Percentiles rank a stretch among this genome's conserved stretches.
Conservation (phyloP, 2,888 invertebrate species). For the Notodonta ziczac region DNA sequence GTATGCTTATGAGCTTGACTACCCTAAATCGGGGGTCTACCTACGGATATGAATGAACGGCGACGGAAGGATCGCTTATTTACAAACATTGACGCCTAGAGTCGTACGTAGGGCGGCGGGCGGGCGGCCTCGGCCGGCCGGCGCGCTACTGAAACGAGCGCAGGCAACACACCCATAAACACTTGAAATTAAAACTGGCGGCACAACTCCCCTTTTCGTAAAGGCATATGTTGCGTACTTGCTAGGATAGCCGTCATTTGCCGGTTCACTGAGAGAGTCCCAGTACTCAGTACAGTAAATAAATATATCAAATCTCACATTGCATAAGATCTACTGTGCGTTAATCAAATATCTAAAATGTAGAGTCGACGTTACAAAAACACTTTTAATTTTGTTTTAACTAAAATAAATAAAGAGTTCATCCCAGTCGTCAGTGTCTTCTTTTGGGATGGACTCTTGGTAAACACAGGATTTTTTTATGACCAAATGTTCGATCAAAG, state of each 20-base stretch:
- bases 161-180: conserved; percentile 50
- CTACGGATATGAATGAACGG: conserved; percentile 67
- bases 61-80: conserved; percentile 56
- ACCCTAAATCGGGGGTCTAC: conserved; percentile 26
- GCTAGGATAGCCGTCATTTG: conserved; percentile 1
- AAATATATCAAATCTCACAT: too few species aligned
- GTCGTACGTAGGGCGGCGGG: conserved; percentile 31
- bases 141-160: conserved; percentile 57
- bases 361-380: too few species aligned
- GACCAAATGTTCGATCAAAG: not conserved
- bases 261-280: not conserved
- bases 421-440: too few species aligned
- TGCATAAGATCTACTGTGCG: too few species aligned
- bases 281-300: too few species aligned
- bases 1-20: conserved; percentile 2
- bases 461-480: too few species aligned
- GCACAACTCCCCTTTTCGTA: conserved; percentile 39
- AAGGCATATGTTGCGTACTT: conserved; percentile 11
- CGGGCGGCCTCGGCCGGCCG: conserved; percentile 3
- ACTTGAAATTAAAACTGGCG: conserved; percentile 68
- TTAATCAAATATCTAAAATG: too few species aligned
- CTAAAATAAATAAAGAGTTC: too few species aligned
- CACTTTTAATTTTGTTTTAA: too few species aligned
- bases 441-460: too few species aligned
- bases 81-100: conserved; percentile 77